phyloP scores from a whole-genome alignment of 1,140 invertebrate genomes.

The Penaeus indicus region DNA sequence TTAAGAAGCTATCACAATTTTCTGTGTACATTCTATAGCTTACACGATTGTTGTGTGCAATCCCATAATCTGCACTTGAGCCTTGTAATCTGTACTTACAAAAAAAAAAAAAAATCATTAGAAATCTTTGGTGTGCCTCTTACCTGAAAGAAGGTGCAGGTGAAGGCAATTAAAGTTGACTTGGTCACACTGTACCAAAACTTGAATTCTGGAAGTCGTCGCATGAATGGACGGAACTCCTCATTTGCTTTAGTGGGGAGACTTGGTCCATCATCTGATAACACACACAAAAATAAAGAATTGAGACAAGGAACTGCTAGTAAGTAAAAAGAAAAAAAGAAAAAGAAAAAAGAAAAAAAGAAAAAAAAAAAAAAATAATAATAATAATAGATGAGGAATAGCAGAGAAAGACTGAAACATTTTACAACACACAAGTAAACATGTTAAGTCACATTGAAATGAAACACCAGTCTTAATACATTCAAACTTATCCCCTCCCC shows the following conservation, averaged over 20 bases:
- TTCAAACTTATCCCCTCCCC: slow-evolving; percentile 1
- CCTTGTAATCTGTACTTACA: neutral
- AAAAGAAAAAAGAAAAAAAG: too few relatives aligned
- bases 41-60: too few relatives aligned
- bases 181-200: slow-evolving; percentile 99
- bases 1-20: too few relatives aligned
- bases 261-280: slow-evolving; percentile 84
- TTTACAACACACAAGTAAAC: too few relatives aligned
- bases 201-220: slow-evolving; percentile 98
- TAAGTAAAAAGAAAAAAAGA: too few relatives aligned
- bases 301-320: neutral
- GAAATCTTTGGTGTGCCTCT: neutral
- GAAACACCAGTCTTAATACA: neutral
- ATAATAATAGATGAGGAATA: too few relatives aligned
- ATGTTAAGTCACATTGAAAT: too few relatives aligned
- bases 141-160: slow-evolving; percentile 96
- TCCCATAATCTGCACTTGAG: neutral
- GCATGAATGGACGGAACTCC: slow-evolving; percentile 98
- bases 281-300: slow-evolving; percentile 44
- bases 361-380: too few relatives aligned
- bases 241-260: slow-evolving; percentile 95
- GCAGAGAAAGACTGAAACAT: too few relatives aligned
- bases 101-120: neutral
- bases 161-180: slow-evolving; percentile 90
- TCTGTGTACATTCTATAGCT: too few relatives aligned